A percentile compares a stretch with the other conserved stretches of the same genome.
These are phyloP conservation scores for Tympanoctomys barrerae DNA, from an alignment of 2,797 vertebrate genomes.

Conservation along the genomic window DNA sequence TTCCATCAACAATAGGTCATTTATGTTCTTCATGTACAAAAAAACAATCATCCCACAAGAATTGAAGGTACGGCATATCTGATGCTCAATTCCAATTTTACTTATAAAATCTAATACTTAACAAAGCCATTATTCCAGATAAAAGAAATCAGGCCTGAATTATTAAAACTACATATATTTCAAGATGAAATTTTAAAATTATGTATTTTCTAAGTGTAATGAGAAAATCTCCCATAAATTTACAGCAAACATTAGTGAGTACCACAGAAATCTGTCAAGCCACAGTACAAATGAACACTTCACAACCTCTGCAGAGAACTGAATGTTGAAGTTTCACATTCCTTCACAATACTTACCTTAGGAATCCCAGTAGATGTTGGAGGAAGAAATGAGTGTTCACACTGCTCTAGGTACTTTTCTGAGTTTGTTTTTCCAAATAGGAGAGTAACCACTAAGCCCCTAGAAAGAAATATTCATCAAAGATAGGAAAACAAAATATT, in stretches of 20 bases:
- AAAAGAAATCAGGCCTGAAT: slow-evolving; percentile 37
- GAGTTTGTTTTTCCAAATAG: slow-evolving; percentile 99
- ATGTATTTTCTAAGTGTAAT: slow-evolving; percentile 11
- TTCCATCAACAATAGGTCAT: not conserved
- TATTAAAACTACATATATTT: slow-evolving; percentile 59
- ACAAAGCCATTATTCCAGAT: slow-evolving; percentile 8
- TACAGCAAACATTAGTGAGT: not conserved
- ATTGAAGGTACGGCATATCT: not conserved
- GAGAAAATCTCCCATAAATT: not conserved
- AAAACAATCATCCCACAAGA: not conserved
- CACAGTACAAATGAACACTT: not conserved
- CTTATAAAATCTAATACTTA: not conserved
- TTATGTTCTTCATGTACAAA: not conserved
- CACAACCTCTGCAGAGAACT: not conserved
- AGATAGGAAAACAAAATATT: slow-evolving; percentile 58
- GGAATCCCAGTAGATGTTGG: slow-evolving; percentile 93
- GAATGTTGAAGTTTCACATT: not conserved
- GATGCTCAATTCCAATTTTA: slow-evolving; percentile 50
- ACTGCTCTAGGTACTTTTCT: slow-evolving; percentile 97
- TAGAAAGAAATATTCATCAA: slow-evolving; percentile 82
- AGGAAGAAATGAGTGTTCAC: slow-evolving; percentile 97
- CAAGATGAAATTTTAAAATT: slow-evolving; percentile 18
- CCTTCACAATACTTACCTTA: slow-evolving; percentile 90
- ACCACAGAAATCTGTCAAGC: not conserved
- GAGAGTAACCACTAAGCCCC: slow-evolving; percentile 96